phyloP scores from a whole-genome alignment of 2,113 vertebrate genomes.

The Osmerus mordax region DNA sequence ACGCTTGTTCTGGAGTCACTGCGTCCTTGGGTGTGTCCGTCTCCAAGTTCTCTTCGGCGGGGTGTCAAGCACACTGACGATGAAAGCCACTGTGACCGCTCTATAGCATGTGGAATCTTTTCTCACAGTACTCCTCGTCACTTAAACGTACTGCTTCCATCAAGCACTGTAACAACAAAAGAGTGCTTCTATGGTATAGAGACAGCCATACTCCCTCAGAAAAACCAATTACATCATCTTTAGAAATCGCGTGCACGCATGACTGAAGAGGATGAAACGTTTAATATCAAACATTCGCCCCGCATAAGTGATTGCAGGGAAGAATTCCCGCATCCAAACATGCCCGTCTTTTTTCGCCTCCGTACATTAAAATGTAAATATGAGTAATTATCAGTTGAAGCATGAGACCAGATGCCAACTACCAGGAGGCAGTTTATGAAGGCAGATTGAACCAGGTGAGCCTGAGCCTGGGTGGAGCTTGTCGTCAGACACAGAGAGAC shows the following conservation, averaged over 20 bases:
- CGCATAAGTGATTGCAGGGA: background rate
- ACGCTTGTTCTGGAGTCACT: background rate
- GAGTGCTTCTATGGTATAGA: background rate
- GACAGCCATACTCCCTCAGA: background rate
- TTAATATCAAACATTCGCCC: background rate
- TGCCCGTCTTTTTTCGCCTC: background rate
- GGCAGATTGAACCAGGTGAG: constrained; percentile 43
- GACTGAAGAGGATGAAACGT: background rate
- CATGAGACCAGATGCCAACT: constrained; percentile 34
- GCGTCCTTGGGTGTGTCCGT: constrained; percentile 1
- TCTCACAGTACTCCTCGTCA: background rate
- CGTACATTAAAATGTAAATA: constrained; percentile 17
- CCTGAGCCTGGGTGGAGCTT: constrained; percentile 23
- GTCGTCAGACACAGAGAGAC: constrained; percentile 29
- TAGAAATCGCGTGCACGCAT: background rate
- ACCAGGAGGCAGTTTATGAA: constrained; percentile 6
- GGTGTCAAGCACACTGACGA: too few species aligned
- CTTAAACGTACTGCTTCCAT: background rate
- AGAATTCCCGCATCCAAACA: background rate
- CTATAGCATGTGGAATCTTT: background rate
- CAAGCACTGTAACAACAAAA: too few species aligned
- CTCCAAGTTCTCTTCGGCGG: too few species aligned
- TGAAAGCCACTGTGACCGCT: background rate
- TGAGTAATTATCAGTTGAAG: constrained; percentile 30
- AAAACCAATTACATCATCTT: constrained; percentile 1